Percentiles rank a stretch among this genome's conserved stretches.
Evolutionary conservation across 2,888 invertebrate genomes (phyloP).

Genomic region (Latheticus oryzae): DNA sequence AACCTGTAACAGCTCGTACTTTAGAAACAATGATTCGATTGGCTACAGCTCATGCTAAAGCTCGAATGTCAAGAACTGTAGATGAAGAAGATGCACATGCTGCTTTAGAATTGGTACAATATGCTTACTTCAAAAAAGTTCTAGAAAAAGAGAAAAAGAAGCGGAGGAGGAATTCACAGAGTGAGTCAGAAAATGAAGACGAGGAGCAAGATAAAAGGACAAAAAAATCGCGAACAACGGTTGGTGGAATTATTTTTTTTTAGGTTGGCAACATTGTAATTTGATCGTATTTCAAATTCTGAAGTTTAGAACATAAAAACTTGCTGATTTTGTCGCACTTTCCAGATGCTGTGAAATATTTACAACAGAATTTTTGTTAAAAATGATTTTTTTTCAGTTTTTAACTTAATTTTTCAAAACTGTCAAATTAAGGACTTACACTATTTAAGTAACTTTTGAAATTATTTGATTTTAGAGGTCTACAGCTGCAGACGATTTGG

Average conservation of each 20-base stretch:
- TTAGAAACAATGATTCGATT: conserved; percentile 97
- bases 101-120: conserved; percentile 94
- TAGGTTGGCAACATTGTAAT: no score
- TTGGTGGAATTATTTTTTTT: conserved; percentile 51
- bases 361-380: no score
- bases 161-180: conserved; percentile 69
- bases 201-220: conserved; percentile 55
- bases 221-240: conserved; percentile 67
- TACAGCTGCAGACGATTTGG: conserved; percentile 45
- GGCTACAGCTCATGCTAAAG: conserved; percentile 96
- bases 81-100: conserved; percentile 86
- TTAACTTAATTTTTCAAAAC: no score
- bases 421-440: no score
- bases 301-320: no score
- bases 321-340: no score
- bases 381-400: no score
- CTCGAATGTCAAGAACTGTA: conserved; percentile 88
- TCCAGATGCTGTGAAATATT: no score
- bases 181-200: conserved; percentile 63
- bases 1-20: conserved; percentile 96
- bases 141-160: conserved; percentile 82
- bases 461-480: conserved; percentile 5
- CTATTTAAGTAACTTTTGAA: neutral
- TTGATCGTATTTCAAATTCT: no score
- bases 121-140: conserved; percentile 95